Evolutionary conservation across 2,113 vertebrate species (phyloP).

Genomic region (Gambusia affinis): DNA sequence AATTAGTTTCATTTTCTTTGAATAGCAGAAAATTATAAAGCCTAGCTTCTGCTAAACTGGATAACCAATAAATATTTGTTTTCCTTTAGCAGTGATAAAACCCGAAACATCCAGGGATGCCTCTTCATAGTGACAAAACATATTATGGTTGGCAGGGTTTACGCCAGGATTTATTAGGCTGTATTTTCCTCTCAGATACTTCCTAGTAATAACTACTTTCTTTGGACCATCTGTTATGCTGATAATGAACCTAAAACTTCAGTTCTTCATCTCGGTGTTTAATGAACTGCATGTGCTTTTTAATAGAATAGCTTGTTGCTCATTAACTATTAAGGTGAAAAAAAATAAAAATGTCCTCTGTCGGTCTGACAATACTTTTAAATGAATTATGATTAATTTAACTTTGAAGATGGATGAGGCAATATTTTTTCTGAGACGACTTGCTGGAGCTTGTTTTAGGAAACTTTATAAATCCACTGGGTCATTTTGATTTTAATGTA

Average conservation of each 20-base stretch:
- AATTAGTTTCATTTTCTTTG: not conserved
- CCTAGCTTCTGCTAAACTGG: not conserved
- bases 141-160: not conserved
- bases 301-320: too few relatives aligned
- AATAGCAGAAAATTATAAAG: not conserved
- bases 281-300: too few relatives aligned
- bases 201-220: not conserved
- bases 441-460: not conserved
- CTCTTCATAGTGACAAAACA: not conserved
- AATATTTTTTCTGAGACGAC: not conserved
- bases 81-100: not conserved
- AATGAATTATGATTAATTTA: not conserved
- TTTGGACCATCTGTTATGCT: not conserved
- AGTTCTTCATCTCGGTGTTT: not conserved
- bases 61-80: not conserved
- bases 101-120: not conserved
- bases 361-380: not conserved
- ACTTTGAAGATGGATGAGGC: not conserved
- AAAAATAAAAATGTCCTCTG: not conserved
- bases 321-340: not conserved
- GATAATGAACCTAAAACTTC: not conserved
- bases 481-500: not conserved
- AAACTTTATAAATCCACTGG: not conserved
- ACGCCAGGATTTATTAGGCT: not conserved
- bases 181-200: not conserved